phyloP scores from a whole-genome alignment of 2,888 invertebrate species.

The Mesochorus sp. region DNA sequence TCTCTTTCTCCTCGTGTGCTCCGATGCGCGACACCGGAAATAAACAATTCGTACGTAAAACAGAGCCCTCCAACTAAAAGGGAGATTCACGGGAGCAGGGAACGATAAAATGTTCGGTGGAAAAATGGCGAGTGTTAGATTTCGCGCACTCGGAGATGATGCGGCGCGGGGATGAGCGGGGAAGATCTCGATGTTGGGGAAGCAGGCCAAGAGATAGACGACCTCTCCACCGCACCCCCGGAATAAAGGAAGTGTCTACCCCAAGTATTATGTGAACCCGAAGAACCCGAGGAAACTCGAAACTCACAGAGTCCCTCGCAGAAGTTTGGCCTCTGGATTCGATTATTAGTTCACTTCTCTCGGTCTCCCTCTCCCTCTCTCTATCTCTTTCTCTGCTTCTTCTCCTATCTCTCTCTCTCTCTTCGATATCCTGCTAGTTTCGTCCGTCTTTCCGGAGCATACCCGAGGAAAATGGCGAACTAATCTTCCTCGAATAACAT shows the following conservation, averaged over 20 bases:
- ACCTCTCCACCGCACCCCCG: constrained; percentile 22
- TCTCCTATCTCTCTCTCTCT: constrained; percentile 19
- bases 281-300: constrained; percentile 51
- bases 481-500: background rate
- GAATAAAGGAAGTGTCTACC: constrained; percentile 47
- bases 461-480: background rate
- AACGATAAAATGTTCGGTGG: constrained; percentile 48
- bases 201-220: constrained; percentile 14
- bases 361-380: background rate
- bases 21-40: constrained; percentile 18
- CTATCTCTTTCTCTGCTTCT: too few species aligned
- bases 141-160: background rate
- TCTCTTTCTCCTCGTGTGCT: background rate
- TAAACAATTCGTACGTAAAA: constrained; percentile 55
- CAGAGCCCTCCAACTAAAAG: constrained; percentile 36
- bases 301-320: constrained; percentile 10
- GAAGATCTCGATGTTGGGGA: constrained; percentile 5
- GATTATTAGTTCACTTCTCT: constrained; percentile 70
- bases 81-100: constrained; percentile 8
- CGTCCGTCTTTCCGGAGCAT: background rate
- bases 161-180: background rate
- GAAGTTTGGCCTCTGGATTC: constrained; percentile 65
- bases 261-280: constrained; percentile 60
- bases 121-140: constrained; percentile 35
- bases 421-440: background rate